Evolutionary conservation across 1,140 invertebrate genomes (phyloP).

Genomic region (Pseudomyrmex flavicornis): DNA sequence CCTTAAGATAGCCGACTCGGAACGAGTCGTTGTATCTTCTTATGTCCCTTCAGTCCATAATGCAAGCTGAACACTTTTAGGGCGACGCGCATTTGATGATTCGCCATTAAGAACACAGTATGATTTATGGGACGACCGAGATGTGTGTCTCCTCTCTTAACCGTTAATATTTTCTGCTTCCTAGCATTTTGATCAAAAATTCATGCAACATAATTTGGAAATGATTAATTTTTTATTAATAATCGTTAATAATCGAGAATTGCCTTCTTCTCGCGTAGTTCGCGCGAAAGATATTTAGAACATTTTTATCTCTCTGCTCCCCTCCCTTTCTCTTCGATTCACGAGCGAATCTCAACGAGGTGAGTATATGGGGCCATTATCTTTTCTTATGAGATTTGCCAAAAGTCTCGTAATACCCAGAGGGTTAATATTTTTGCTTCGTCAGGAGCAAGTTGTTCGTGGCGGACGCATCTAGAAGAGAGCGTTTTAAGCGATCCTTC

Average conservation of each 20-base stretch:
- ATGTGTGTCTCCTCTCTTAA: background rate
- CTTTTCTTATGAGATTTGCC: background rate
- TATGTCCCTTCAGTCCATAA: constrained; percentile 48
- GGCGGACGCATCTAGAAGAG: constrained; percentile 28
- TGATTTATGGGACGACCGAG: constrained; percentile 27
- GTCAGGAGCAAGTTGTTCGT: constrained; percentile 33
- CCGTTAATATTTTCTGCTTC: no score
- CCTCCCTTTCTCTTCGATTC: background rate
- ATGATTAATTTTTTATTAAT: no score
- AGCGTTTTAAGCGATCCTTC: constrained; percentile 47
- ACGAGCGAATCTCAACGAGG: background rate
- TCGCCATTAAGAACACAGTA: constrained; percentile 8
- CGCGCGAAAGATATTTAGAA: background rate
- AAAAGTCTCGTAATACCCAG: constrained; percentile 31
- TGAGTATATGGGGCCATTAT: background rate
- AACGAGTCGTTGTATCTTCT: constrained; percentile 57
- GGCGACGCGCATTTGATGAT: constrained; percentile 32
- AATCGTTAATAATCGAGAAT: no score
- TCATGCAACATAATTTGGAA: no score
- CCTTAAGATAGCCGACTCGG: constrained; percentile 44
- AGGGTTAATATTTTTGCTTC: constrained; percentile 45
- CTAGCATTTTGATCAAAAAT: no score
- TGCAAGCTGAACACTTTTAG: constrained; percentile 52
- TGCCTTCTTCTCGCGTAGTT: background rate
- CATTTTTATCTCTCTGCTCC: background rate